phyloP scores from a whole-genome alignment of 2,797 vertebrate genomes.

The Tokudaia tokunoshimensis region DNA sequence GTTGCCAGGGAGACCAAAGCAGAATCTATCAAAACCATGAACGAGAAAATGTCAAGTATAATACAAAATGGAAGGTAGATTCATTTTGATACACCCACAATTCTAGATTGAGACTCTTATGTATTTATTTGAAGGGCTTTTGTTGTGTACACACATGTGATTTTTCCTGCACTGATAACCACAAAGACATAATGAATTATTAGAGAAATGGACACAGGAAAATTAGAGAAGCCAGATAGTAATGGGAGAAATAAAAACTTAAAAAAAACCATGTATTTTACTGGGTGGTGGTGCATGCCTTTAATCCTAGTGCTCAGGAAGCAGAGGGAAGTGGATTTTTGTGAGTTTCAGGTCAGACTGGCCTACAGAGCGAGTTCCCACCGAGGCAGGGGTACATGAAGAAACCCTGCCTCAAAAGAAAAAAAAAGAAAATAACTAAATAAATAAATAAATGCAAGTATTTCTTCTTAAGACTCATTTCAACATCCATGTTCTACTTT shows the following conservation, averaged over 20 bases:
- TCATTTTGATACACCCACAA: not conserved
- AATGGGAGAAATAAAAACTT: not conserved
- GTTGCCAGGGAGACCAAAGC: slow-evolving; percentile 20
- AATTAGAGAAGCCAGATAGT: not conserved
- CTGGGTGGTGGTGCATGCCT: not conserved
- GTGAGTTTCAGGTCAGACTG: not conserved
- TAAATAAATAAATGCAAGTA: not conserved
- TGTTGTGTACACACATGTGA: not conserved
- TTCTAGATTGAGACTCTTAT: not conserved
- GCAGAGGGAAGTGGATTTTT: not conserved
- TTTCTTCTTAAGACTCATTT: not conserved
- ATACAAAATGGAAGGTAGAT: not conserved
- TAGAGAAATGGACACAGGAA: not conserved
- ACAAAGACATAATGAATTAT: not conserved
- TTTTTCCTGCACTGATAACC: not conserved
- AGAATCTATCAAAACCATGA: not conserved
- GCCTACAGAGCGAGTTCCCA: not conserved
- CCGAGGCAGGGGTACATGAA: not conserved
- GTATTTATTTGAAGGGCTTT: not conserved
- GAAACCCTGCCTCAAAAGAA: not conserved
- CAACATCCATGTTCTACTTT: not conserved
- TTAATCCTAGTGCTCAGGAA: not conserved
- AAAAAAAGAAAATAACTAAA: not conserved
- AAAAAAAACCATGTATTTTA: not conserved
- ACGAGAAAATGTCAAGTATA: not conserved